Evolutionary conservation across 2,888 invertebrate genomes (phyloP).

Genomic region (Pterostichus madidus): DNA sequence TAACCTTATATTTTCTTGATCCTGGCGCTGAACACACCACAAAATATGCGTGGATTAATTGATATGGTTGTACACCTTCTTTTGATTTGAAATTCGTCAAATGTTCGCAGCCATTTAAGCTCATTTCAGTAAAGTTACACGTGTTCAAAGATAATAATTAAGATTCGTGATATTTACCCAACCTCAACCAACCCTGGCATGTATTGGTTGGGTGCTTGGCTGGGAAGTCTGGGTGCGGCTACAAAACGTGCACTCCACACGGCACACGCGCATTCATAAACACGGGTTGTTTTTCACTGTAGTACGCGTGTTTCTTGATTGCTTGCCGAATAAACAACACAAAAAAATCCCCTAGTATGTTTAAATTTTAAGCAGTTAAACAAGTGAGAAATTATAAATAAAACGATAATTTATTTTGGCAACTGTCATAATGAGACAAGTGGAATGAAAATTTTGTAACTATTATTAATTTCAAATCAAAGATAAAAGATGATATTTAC

Average conservation of each 20-base stretch:
- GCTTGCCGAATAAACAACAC: neutral
- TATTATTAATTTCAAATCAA: neutral
- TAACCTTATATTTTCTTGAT: conserved; percentile 90
- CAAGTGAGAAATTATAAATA: neutral
- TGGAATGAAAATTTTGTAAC: neutral
- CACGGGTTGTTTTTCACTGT: conserved; percentile 24
- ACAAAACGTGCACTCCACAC: conserved; percentile 23
- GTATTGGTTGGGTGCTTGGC: conserved; percentile 44
- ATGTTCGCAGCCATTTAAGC: conserved; percentile 66
- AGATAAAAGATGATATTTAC: neutral
- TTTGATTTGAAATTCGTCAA: conserved; percentile 64
- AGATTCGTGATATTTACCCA: conserved; percentile 22
- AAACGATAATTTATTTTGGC: neutral
- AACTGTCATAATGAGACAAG: neutral
- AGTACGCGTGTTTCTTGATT: conserved; percentile 12
- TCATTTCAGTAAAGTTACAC: conserved; percentile 64
- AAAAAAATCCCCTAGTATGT: conserved; percentile 32
- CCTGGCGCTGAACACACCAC: conserved; percentile 89
- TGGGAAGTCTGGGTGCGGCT: conserved; percentile 57
- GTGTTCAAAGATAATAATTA: conserved; percentile 21
- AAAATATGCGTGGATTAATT: conserved; percentile 91
- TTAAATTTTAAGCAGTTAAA: neutral
- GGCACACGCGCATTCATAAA: conserved; percentile 64
- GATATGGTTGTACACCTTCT: conserved; percentile 81
- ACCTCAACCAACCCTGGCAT: conserved; percentile 45